Evolutionary conservation across 2,113 vertebrate genomes (phyloP).

Genomic region (Vicugna pacos): DNA sequence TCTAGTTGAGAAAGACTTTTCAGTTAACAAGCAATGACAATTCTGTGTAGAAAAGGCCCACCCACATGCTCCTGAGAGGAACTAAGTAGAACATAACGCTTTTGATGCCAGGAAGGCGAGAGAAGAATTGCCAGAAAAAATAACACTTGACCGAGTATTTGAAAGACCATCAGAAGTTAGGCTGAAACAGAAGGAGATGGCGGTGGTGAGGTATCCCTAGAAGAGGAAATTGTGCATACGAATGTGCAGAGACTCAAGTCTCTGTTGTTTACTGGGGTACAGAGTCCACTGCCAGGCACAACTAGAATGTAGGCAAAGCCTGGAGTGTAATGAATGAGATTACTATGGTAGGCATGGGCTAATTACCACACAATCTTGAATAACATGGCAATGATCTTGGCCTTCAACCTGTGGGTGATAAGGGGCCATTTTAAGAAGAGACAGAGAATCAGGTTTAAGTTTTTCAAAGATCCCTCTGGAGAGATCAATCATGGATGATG

Average conservation of each 20-base stretch:
- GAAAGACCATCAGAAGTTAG: slow-evolving; percentile 13
- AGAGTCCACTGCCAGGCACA: neutral
- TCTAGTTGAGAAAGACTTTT: neutral
- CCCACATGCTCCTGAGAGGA: neutral
- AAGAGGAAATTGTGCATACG: neutral
- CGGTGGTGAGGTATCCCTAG: neutral
- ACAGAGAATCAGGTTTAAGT: neutral
- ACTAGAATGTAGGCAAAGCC: neutral
- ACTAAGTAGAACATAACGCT: neutral
- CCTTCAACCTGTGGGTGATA: neutral
- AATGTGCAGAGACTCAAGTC: neutral
- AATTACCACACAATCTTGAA: neutral
- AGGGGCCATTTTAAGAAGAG: neutral
- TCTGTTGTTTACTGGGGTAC: neutral
- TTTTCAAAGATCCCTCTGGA: neutral
- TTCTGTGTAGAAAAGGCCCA: neutral
- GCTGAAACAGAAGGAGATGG: neutral
- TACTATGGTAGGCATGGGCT: neutral
- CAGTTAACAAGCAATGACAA: neutral
- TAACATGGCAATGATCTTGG: neutral
- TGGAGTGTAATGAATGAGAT: neutral
- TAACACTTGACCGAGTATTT: neutral
- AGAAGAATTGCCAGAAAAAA: neutral
- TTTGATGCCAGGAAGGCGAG: neutral
- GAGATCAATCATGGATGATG: neutral